These are phyloP conservation scores for Amblyjoppa fuscipennis DNA, from an alignment of 2,888 invertebrate genomes.

Conservation along the genomic window DNA sequence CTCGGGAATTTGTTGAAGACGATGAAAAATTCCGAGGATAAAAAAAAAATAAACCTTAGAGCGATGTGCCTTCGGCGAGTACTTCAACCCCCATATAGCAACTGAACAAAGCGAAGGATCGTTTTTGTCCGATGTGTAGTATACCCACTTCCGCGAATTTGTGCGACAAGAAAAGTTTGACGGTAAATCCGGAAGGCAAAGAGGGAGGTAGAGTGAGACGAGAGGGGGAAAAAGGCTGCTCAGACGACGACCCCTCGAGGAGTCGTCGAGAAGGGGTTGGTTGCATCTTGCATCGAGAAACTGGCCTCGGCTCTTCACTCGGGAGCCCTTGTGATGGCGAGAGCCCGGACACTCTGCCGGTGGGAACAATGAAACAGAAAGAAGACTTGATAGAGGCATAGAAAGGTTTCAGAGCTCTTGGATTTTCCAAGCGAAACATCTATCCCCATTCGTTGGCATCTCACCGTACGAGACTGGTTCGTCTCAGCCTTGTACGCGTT, in stretches of 20 bases:
- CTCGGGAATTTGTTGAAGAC: no score
- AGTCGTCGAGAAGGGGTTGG: slow-evolving; percentile 11
- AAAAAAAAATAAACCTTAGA: slow-evolving; percentile 11
- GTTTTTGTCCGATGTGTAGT: slow-evolving; percentile 19
- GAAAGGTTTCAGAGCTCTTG: slow-evolving; percentile 21
- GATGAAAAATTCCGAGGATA: neutral
- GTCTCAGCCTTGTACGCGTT: neutral
- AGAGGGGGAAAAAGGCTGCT: neutral
- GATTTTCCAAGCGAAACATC: slow-evolving; percentile 42
- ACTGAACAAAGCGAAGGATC: slow-evolving; percentile 27
- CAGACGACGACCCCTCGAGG: neutral
- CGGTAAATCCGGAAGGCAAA: slow-evolving; percentile 40
- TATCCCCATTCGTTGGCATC: slow-evolving; percentile 31
- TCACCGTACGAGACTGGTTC: slow-evolving; percentile 15
- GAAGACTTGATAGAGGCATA: slow-evolving; percentile 25
- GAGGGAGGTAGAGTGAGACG: slow-evolving; percentile 12
- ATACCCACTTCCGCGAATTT: slow-evolving; percentile 21
- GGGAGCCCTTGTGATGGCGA: slow-evolving; percentile 8
- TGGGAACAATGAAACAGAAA: slow-evolving; percentile 39
- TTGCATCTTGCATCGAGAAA: slow-evolving; percentile 36
- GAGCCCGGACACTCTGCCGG: slow-evolving; percentile 28
- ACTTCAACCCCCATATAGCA: neutral
- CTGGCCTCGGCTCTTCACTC: slow-evolving; percentile 35
- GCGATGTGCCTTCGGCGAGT: neutral
- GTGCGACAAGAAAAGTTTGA: slow-evolving; percentile 1